phyloP scores from a whole-genome alignment of 2,888 invertebrate genomes.

The Yponomeuta plumbellus region DNA sequence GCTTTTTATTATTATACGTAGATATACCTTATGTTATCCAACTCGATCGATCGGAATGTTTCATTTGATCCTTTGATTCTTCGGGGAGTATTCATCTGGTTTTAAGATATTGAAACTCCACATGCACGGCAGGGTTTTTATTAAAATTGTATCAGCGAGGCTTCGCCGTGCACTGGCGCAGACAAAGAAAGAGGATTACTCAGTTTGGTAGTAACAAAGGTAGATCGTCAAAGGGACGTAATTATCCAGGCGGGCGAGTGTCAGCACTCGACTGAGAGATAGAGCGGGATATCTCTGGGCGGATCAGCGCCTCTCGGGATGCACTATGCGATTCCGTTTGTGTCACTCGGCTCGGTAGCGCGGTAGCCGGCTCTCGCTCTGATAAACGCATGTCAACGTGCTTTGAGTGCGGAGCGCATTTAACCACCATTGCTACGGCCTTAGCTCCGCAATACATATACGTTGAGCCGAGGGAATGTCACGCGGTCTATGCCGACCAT shows the following conservation, averaged over 20 bases:
- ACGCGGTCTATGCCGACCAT: not conserved
- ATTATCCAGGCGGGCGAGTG: constrained; percentile 69
- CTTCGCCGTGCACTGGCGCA: not conserved
- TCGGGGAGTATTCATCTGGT: not conserved
- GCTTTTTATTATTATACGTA: constrained; percentile 12
- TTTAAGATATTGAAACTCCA: not conserved
- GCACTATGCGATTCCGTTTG: constrained; percentile 74
- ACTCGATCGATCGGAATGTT: not conserved
- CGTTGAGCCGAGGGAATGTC: constrained; percentile 1
- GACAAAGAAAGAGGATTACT: constrained; percentile 6
- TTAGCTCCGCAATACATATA: not conserved
- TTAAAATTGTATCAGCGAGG: not conserved
- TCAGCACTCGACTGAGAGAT: constrained; percentile 56
- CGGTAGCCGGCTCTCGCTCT: constrained; percentile 59
- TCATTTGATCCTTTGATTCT: not conserved
- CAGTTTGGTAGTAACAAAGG: constrained; percentile 38
- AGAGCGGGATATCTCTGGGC: constrained; percentile 69
- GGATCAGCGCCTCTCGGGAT: constrained; percentile 72
- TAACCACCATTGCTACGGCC: constrained; percentile 28
- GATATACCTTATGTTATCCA: not conserved
- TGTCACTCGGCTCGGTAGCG: constrained; percentile 53
- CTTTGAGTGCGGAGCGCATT: constrained; percentile 54
- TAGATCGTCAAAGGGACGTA: constrained; percentile 63
- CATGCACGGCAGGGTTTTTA: not conserved
- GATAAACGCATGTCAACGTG: constrained; percentile 72